Conservation (phyloP, 2,797 vertebrate species). For the Typhlichthys eigenmanni region DNA sequence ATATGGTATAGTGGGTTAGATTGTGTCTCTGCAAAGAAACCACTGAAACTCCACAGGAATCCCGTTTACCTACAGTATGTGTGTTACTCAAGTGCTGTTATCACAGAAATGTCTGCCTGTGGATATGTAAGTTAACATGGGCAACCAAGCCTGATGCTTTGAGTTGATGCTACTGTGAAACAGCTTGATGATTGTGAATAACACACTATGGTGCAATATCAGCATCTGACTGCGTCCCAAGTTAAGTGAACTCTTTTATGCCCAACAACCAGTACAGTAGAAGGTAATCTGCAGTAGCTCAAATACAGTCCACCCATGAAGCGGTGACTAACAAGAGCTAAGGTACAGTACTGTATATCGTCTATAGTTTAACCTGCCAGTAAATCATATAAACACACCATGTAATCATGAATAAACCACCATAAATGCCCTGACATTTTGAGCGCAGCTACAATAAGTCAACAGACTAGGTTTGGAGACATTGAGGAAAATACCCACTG, state of each 20-base stretch:
- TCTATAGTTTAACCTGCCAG: background rate
- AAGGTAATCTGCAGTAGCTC: background rate
- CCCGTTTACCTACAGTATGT: constrained; percentile 42
- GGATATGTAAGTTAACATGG: constrained; percentile 34
- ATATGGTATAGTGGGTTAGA: constrained; percentile 33
- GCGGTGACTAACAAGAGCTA: background rate
- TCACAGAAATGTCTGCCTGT: constrained; percentile 17
- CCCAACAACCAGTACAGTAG: background rate
- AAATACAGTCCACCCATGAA: background rate
- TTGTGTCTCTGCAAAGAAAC: constrained; percentile 52
- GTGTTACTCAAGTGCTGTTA: constrained; percentile 38
- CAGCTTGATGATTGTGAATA: background rate
- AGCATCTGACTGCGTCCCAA: background rate
- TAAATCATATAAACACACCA: background rate
- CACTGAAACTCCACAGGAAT: constrained; percentile 52
- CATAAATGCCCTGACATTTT: background rate
- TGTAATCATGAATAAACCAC: background rate
- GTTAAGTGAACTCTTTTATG: background rate
- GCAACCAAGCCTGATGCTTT: constrained; percentile 13
- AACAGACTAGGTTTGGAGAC: constrained; percentile 9
- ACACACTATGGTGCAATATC: background rate
- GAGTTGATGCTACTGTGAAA: background rate
- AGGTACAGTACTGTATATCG: background rate
- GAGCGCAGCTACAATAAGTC: background rate
- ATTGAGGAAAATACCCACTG: constrained; percentile 8